These are phyloP conservation scores for Leptopilina myrica DNA, from an alignment of 2,888 invertebrate species.

Conservation along the genomic window DNA sequence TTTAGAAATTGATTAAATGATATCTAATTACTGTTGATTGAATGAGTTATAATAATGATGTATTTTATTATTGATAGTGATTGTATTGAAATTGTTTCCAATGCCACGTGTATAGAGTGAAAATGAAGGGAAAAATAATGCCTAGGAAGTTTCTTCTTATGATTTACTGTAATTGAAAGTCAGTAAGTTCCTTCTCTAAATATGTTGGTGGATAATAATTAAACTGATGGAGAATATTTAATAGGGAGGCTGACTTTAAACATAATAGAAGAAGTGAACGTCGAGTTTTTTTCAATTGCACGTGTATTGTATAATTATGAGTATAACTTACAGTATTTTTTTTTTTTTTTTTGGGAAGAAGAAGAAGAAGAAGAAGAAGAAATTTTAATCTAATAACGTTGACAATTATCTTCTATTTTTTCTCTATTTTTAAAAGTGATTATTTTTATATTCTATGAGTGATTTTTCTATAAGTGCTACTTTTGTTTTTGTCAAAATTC, in stretches of 20 bases:
- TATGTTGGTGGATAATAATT: not conserved
- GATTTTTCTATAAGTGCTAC: no score
- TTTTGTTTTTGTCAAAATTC: no score
- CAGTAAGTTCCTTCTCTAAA: slow-evolving; percentile 5
- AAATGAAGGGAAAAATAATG: not conserved
- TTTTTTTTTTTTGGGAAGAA: no score
- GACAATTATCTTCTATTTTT: not conserved
- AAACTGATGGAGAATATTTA: not conserved
- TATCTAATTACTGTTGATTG: no score
- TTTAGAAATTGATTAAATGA: no score
- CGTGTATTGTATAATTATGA: slow-evolving; percentile 4
- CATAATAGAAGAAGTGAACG: not conserved
- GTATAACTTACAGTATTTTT: not conserved
- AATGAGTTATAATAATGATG: no score
- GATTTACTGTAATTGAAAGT: slow-evolving; percentile 34
- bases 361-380: not conserved
- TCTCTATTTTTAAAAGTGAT: not conserved
- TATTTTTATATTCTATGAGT: no score
- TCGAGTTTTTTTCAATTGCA: slow-evolving; percentile 6
- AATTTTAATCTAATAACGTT: not conserved
- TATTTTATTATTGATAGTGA: not conserved
- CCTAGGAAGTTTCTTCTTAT: not conserved
- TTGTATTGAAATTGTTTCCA: not conserved
- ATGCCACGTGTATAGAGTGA: not conserved
- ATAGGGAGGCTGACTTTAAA: slow-evolving; percentile 1